Percentiles rank a stretch among this genome's conserved stretches.
phyloP scores from a whole-genome alignment of 2,888 invertebrate genomes.

The Diogma glabrata region DNA sequence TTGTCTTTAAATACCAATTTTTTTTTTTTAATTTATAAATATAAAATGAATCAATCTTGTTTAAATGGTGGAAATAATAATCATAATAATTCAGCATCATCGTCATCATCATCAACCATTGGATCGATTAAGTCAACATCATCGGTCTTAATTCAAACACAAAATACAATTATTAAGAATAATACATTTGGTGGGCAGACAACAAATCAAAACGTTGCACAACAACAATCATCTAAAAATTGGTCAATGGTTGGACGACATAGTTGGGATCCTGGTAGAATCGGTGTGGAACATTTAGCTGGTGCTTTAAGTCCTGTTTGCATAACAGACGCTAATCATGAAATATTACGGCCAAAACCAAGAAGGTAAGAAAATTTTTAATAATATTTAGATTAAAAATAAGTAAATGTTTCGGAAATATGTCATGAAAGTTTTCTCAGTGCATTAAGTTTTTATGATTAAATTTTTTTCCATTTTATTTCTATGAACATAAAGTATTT shows the following conservation, averaged over 20 bases:
- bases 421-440: no score
- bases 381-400: no score
- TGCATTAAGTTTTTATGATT: no score
- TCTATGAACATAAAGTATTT: no score
- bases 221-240: constrained; percentile 4
- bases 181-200: neutral
- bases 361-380: constrained; percentile 55
- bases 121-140: constrained; percentile 5
- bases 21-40: no score
- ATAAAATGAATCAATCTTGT: no score
- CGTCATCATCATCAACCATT: constrained; percentile 1
- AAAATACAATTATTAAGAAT: neutral
- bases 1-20: no score
- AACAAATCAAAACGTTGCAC: neutral
- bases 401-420: no score
- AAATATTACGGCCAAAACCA: constrained; percentile 75
- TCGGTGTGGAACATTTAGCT: constrained; percentile 46
- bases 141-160: neutral
- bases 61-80: neutral
- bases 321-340: constrained; percentile 65
- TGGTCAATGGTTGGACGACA: constrained; percentile 30
- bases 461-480: no score
- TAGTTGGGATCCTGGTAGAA: constrained; percentile 36
- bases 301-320: constrained; percentile 52
- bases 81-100: constrained; percentile 2